Evolutionary conservation across 2,888 invertebrate species (phyloP), one percentile per base, ranked within the genome.

Genomic region (Nebria salina): DNA sequence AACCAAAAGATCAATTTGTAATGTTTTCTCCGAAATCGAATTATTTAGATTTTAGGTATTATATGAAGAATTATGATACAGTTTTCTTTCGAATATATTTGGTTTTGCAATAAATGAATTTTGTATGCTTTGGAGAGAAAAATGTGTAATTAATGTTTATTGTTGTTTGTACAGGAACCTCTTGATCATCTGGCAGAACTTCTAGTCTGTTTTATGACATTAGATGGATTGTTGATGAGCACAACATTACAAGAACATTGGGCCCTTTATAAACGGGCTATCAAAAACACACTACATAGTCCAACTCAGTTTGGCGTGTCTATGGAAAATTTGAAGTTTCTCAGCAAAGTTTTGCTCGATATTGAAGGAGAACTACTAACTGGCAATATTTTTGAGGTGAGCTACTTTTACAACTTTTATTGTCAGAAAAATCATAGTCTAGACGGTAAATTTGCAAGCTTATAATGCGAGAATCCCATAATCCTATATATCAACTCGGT

Each of bases 251-350:
- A 94, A 73, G 89, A 91, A 77, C 95, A 95, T 86, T 97, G 97
- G 96, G 91, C 91, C 77, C 90, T 93, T 42, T 97, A 96, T 86
- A 92, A 93, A 86, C 92, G 95, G 88, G 93, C 93, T 86, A 89
- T 97, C 0, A 93, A 93, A 84, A 92, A 93, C 43, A 91, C 94
- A 43, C 90, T 92, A 79, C 92, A 93, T 83, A 93, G 93, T 86
- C 91, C 93, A 43, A 88, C 91, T 54, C 90, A 92, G 86, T 91
- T 93, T 85, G 90, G 92, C 82, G 87, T 94, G 75, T 88, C 91
- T 74, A 89, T 92, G 84, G 91, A 92, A 8, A 93, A 93, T 85
- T 89, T 95, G 6, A 90, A 91, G 83, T 93, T 93, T 4, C 91
- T 97, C 83, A 92, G 93, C 85, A 94, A 93, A 84, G 92, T 96